These are phyloP conservation scores for Xestia sexstrigata DNA, from an alignment of 2,888 invertebrate species.

Conservation along the genomic window DNA sequence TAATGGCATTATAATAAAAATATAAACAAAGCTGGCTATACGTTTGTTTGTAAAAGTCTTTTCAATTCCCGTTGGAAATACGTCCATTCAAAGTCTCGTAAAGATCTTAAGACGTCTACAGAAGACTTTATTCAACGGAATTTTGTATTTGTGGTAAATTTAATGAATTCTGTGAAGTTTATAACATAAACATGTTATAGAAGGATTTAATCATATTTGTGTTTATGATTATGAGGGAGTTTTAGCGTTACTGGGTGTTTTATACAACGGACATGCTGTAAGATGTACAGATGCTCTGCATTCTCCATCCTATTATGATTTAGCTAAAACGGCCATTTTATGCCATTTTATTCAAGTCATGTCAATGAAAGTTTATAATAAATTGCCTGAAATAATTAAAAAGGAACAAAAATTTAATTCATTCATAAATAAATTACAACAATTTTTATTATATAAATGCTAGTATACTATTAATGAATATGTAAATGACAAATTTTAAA, in stretches of 20 bases:
- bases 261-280: not conserved
- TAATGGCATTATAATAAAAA: slow-evolving; percentile 32
- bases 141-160: slow-evolving; percentile 51
- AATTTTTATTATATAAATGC: too few relatives aligned
- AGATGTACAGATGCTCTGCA: not conserved
- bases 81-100: slow-evolving; percentile 47
- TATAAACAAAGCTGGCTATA: slow-evolving; percentile 18
- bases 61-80: slow-evolving; percentile 38
- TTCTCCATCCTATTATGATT: too few relatives aligned
- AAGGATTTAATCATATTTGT: slow-evolving; percentile 36
- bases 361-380: too few relatives aligned
- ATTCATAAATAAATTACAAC: too few relatives aligned
- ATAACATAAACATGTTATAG: slow-evolving; percentile 20
- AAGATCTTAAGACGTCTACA: slow-evolving; percentile 55
- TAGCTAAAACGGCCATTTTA: too few relatives aligned
- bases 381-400: too few relatives aligned
- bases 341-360: too few relatives aligned
- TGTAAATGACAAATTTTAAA: too few relatives aligned
- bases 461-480: too few relatives aligned
- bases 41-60: slow-evolving; percentile 41
- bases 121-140: slow-evolving; percentile 51
- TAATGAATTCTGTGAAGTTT: slow-evolving; percentile 50
- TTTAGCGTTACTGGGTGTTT: not conserved
- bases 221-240: slow-evolving; percentile 1
- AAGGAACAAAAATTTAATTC: too few relatives aligned